Conservation (phyloP, 2,113 vertebrate species). For the Dendrocopos noguchii region DNA sequence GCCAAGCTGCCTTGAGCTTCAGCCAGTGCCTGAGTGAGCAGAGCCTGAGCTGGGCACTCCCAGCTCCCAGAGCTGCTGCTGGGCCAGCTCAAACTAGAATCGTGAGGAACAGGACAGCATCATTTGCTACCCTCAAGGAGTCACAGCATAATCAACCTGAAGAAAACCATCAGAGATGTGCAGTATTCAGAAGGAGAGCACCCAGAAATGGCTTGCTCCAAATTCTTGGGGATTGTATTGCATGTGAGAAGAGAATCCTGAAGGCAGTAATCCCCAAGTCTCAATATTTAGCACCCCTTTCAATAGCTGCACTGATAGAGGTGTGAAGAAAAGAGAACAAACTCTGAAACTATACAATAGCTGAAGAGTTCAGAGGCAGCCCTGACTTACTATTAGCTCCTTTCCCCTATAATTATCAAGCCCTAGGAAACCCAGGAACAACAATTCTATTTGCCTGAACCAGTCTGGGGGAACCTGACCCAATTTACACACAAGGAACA, state of each 20-base stretch:
- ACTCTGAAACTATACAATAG: background rate
- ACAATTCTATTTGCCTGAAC: background rate
- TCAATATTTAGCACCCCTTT: background rate
- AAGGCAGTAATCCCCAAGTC: background rate
- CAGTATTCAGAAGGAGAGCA: background rate
- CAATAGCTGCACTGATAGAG: background rate
- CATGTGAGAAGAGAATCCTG: background rate
- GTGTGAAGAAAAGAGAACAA: background rate
- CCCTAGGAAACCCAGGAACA: background rate
- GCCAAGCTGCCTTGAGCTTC: too few relatives aligned
- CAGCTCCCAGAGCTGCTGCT: too few relatives aligned
- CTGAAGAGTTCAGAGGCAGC: background rate
- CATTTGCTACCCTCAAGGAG: background rate
- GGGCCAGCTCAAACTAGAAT: too few relatives aligned
- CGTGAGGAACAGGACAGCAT: background rate
- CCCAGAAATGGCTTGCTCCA: accelerated
- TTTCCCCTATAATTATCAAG: background rate
- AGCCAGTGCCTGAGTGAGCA: too few relatives aligned
- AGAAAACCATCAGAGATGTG: accelerated
- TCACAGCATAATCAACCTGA: background rate
- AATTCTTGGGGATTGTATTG: background rate
- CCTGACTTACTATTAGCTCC: background rate
- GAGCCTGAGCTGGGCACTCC: too few relatives aligned
- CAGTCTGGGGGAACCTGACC: background rate
- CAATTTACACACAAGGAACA: background rate